Conservation (phyloP, 2,888 invertebrate species). For the Microdon myrmicae region DNA sequence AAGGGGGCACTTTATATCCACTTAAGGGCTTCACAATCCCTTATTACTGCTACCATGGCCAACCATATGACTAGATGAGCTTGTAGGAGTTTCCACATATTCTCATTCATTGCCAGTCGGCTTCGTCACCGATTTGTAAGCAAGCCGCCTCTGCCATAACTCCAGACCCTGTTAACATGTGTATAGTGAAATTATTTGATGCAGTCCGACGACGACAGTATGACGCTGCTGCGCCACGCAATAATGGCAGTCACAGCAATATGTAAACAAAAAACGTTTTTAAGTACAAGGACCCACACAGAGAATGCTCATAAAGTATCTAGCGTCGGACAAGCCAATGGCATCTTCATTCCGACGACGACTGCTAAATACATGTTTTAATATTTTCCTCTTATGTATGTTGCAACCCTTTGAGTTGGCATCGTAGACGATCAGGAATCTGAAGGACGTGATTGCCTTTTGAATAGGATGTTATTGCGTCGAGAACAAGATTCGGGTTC, state of each 20-base stretch:
- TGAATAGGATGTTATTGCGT: conserved; percentile 45
- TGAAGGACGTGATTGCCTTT: conserved; percentile 53
- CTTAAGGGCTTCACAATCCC: conserved; percentile 40
- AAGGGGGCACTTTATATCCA: conserved; percentile 45
- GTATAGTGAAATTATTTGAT: conserved; percentile 43
- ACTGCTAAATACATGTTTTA: conserved; percentile 32
- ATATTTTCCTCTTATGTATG: conserved; percentile 27
- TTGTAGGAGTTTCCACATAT: conserved; percentile 9
- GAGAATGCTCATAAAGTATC: conserved; percentile 43
- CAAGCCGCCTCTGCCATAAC: conserved; percentile 30
- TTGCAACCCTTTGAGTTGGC: conserved; percentile 34
- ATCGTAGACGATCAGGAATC: conserved; percentile 50
- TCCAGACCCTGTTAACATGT: conserved; percentile 41
- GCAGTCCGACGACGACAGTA: conserved; percentile 46
- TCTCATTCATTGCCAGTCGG: conserved; percentile 20
- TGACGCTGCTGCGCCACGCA: conserved; percentile 24
- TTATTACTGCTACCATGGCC: conserved; percentile 13
- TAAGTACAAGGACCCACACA: conserved; percentile 45
- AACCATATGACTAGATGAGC: conserved; percentile 7
- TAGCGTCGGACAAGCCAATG: conserved; percentile 20
- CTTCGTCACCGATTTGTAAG: conserved; percentile 28
- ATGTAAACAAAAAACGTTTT: conserved; percentile 45
- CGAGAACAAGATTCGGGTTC: conserved; percentile 24
- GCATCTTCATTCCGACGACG: conserved; percentile 3
- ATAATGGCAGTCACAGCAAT: conserved; percentile 43